Percentiles rank a stretch among this genome's conserved stretches.
Conservation (phyloP, 2,113 vertebrate genomes). For the Elephas maximus region DNA sequence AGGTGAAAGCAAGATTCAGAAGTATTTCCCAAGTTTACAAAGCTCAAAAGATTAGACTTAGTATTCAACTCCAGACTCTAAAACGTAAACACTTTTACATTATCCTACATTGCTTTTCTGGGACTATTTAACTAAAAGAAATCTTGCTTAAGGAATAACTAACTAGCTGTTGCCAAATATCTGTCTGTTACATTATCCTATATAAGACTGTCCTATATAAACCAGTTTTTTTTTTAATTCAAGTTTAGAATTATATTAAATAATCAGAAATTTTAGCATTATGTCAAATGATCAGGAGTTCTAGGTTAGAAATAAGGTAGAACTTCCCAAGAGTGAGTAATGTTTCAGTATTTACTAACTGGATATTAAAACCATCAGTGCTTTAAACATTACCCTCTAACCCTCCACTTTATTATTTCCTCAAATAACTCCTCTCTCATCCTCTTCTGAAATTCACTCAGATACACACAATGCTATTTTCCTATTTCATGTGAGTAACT, state of each 20-base stretch:
- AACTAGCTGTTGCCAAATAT: slow-evolving; percentile 42
- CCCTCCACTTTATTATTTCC: not conserved
- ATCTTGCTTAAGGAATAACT: not conserved
- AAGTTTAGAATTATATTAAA: slow-evolving; percentile 46
- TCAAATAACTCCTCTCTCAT: not conserved
- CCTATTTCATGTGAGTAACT: slow-evolving; percentile 4
- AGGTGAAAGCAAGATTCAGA: not conserved
- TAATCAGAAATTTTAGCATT: not conserved
- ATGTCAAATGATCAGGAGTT: not conserved
- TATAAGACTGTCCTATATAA: not conserved
- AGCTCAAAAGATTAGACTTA: slow-evolving; percentile 46
- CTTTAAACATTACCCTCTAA: slow-evolving; percentile 21
- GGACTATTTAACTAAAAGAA: slow-evolving; percentile 46
- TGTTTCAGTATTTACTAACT: not conserved
- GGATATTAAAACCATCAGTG: not conserved
- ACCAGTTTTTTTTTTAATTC: not conserved
- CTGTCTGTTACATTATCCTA: not conserved
- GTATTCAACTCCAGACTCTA: not conserved
- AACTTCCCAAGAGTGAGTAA: not conserved
- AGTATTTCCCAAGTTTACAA: slow-evolving; percentile 26
- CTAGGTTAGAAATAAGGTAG: slow-evolving; percentile 43
- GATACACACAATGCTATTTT: not conserved
- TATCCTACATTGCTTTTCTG: not conserved
- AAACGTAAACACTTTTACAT: slow-evolving; percentile 44
- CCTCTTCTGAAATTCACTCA: slow-evolving; percentile 26